Evolutionary conservation across 2,888 invertebrate species (phyloP).

Genomic region (Erebia ligea): DNA sequence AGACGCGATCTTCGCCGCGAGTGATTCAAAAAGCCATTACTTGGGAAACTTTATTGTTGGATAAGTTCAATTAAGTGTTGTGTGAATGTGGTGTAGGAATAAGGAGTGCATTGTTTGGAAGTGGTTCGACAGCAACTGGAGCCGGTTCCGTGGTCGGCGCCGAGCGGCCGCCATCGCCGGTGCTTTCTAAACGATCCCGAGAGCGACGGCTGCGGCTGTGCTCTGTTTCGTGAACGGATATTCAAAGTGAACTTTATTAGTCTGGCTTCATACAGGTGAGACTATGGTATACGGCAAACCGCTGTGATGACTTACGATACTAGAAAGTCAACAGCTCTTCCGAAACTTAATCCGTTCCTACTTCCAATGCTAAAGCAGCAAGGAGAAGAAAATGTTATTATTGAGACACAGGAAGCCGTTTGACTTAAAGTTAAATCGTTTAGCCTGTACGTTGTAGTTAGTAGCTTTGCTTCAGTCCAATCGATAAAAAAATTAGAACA

Average conservation of each 20-base stretch:
- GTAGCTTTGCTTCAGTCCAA: constrained; percentile 5
- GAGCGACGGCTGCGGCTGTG: constrained; percentile 43
- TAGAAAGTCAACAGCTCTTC: background rate
- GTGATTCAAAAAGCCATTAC: constrained; percentile 46
- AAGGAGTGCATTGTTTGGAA: constrained; percentile 55
- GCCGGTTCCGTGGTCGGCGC: constrained; percentile 57
- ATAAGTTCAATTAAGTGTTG: constrained; percentile 45
- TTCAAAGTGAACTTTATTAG: constrained; percentile 45
- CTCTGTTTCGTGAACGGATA: constrained; percentile 39
- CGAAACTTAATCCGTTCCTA: background rate
- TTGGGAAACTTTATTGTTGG: constrained; percentile 45
- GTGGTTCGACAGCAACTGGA: constrained; percentile 60
- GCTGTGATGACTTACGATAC: background rate
- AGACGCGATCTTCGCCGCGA: constrained; percentile 53
- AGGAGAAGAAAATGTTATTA: background rate
- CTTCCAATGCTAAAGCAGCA: background rate
- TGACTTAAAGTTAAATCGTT: background rate
- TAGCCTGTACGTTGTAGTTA: background rate
- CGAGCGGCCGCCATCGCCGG: constrained; percentile 47
- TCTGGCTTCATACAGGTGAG: constrained; percentile 57
- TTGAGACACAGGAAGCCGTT: background rate
- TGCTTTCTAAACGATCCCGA: constrained; percentile 64
- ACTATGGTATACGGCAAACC: constrained; percentile 16
- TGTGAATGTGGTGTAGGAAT: constrained; percentile 45
- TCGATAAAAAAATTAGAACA: constrained; percentile 2